Percentiles rank a stretch among this genome's conserved stretches.
Evolutionary conservation across 2,797 vertebrate species (phyloP).

Genomic region (Varecia variegata): DNA sequence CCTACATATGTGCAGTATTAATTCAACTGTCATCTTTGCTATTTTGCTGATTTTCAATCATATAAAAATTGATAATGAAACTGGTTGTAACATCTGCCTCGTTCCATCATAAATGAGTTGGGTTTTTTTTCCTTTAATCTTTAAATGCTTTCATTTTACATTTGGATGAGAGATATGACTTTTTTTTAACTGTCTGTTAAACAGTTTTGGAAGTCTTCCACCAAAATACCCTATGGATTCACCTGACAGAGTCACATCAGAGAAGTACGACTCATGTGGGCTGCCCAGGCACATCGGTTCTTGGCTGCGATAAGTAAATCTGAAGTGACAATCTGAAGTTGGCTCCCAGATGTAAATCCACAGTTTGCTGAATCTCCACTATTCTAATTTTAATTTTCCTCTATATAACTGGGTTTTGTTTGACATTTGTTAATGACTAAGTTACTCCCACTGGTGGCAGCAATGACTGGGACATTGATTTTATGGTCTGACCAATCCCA

Average conservation of each 20-base stretch:
- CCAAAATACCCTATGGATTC: not conserved
- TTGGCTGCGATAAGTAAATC: not conserved
- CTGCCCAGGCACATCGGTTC: not conserved
- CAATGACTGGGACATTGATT: not conserved
- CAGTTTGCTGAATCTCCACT: not conserved
- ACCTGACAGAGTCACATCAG: not conserved
- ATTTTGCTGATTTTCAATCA: conserved; percentile 26
- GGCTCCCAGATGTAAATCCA: not conserved
- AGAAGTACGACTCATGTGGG: not conserved
- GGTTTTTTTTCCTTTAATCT: not conserved
- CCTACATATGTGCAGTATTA: not conserved
- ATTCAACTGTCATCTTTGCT: not conserved
- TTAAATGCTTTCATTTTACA: not conserved
- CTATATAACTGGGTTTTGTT: not conserved
- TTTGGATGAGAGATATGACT: not conserved
- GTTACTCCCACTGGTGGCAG: not conserved
- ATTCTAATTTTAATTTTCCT: not conserved
- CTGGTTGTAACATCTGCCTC: not conserved
- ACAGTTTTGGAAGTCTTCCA: not conserved
- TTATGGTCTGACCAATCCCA: not conserved
- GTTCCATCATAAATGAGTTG: not conserved
- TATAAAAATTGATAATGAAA: not conserved
- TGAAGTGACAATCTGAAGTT: not conserved
- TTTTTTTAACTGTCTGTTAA: not conserved
- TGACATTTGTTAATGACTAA: conserved; percentile 15